Evolutionary conservation across 2,113 vertebrate species (phyloP), one percentile per base, ranked within the genome.

Genomic region (Potamarius usumacintae): DNA sequence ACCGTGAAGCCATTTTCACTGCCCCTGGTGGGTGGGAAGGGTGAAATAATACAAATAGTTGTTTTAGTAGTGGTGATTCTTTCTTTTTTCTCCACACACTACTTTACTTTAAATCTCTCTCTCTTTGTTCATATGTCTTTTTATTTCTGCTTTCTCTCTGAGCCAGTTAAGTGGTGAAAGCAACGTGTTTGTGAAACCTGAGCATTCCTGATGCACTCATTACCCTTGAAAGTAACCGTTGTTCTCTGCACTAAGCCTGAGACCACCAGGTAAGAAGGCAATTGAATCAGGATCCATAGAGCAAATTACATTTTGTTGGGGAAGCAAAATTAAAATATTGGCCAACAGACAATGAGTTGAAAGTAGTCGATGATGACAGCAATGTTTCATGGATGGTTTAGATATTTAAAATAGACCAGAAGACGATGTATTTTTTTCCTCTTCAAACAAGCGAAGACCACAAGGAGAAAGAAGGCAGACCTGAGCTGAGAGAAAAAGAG

Each of bases 71-170:
- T 2, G n/a, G n/a, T 55, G 14, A 27, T 79, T 53, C 5, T 52
- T 2, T 50, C n/a, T 8, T 57, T 27, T 79, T 55, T 9, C 18
- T 5, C 8, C 42, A 22, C 34, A 12, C 12, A 48, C 20, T 30
- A 30, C 30, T 30, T 30, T 74, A 42, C 34, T 74, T 74, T 74
- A 48, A 22, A n/a, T 76, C 87, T 93, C 87, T 90, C 84, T 80
- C 76, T 83, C 80, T 57, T n/a, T 91, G 80, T 55, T 89, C 91
- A 91, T 91, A 87, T 83, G 86, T 84, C 92, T 91, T 77, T 88
- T 85, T 89, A 81, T 52, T 84, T 86, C 84, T 92, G 89, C 80
- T 91, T 83, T 81, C 4, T 27, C 53, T 86, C 74, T 22, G n/a
- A 88, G 42, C 63, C 85, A 42, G 48, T 78, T 83, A 57, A 25